Evolutionary conservation across 1,140 invertebrate species (phyloP), one percentile per base, ranked within the genome.

Genomic region (Apis laboriosa): DNA sequence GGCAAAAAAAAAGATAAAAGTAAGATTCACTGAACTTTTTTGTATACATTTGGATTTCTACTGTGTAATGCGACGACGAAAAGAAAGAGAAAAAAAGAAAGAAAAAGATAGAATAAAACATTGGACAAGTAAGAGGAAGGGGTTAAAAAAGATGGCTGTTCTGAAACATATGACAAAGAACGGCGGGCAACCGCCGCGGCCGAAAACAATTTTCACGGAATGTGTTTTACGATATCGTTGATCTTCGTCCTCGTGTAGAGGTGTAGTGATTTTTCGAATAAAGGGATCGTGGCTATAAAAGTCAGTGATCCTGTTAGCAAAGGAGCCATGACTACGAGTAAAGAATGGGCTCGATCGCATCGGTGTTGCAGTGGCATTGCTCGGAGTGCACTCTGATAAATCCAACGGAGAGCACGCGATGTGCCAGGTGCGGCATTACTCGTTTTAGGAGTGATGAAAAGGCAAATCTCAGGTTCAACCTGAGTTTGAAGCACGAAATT

Each of bases 281-380:
- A 64, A 70, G 67, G 79, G 70, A 77, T 82, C 79, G 84, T 77
- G 72, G 79, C 73, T 77, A 77, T 15, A 72, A 63, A 75, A 77
- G 77, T 83, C 84, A 80, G 85, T 73, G 77, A 80, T 78, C 84
- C 84, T 85, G 80, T 85, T 75, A 85, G 83, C 80, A 85, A 84
- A 89, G 84, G 90, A 93, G 92, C 92, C 92, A 93, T 93, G 92
- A 92, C 92, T 92, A 92, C 92, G 90, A 84, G 86, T 92, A 90
- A 91, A 94, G 93, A 93, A 97, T 97, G 97, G 97, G 97, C 94
- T 97, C 97, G 91, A 97, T 98, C 95, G 97, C 97, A 95, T 98
- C 97, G 91, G 97, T 97, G 94, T 95, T 97, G 91, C 97, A 98
- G 94, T 98, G 97, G 97, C 96, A 97, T 95, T 98, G 97, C 95